Conservation (phyloP, 2,888 invertebrate species). For the Hydropsyche betteni region DNA sequence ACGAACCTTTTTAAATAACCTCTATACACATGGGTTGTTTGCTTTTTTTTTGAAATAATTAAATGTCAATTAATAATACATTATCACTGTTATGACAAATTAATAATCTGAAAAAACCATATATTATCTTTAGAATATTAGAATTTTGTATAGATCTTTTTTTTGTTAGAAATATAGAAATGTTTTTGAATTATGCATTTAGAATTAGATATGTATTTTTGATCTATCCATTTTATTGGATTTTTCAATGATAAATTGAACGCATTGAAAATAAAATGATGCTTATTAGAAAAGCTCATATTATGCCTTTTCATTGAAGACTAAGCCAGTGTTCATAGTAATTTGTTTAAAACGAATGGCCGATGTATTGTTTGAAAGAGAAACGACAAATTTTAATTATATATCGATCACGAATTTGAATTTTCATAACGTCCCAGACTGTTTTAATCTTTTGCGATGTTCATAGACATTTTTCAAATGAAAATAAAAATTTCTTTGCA, state of each 20-base stretch:
- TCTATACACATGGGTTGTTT: too few relatives aligned
- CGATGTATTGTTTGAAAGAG: background rate
- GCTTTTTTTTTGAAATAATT: too few relatives aligned
- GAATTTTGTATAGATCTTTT: background rate
- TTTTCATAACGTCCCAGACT: too few relatives aligned
- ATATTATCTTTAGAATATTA: background rate
- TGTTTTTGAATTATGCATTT: slow-evolving; percentile 8
- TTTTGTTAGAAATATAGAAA: background rate
- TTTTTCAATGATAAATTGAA: slow-evolving; percentile 1
- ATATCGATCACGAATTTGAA: too few relatives aligned
- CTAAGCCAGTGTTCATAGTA: slow-evolving; percentile 5
- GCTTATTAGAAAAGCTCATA: slow-evolving; percentile 19
- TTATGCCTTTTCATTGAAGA: slow-evolving; percentile 26
- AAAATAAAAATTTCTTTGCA: background rate
- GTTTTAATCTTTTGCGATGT: too few relatives aligned
- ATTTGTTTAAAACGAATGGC: slow-evolving; percentile 6
- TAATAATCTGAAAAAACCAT: too few relatives aligned
- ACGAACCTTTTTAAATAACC: slow-evolving; percentile 62
- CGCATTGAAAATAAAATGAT: background rate
- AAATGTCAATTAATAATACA: too few relatives aligned
- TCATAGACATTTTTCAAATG: too few relatives aligned
- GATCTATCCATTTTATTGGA: too few relatives aligned
- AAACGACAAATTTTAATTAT: too few relatives aligned
- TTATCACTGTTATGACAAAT: too few relatives aligned
- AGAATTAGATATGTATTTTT: background rate